Conservation (phyloP, 2,888 invertebrate species). For the Phlogophora meticulosa region DNA sequence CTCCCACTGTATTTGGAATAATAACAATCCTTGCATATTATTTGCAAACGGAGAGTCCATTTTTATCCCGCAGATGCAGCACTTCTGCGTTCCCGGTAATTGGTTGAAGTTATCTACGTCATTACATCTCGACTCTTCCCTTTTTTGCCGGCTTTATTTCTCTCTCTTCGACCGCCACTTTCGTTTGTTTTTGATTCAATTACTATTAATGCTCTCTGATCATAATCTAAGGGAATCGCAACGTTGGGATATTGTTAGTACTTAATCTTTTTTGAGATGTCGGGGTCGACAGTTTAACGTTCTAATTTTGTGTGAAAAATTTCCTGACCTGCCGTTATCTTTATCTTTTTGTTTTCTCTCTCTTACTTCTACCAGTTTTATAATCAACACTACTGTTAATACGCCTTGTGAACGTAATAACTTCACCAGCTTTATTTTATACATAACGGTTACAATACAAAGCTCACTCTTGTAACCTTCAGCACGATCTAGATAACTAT, state of each 20-base stretch:
- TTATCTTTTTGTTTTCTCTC: constrained; percentile 6
- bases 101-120: constrained; percentile 90
- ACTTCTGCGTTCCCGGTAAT: constrained; percentile 86
- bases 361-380: neutral
- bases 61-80: constrained; percentile 89
- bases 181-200: constrained; percentile 90
- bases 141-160: constrained; percentile 85
- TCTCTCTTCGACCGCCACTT: constrained; percentile 82
- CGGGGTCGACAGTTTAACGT: constrained; percentile 55
- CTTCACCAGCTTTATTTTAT: constrained; percentile 8
- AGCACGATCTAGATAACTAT: constrained; percentile 77
- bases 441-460: constrained; percentile 36
- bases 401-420: neutral
- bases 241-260: constrained; percentile 71
- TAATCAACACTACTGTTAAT: neutral
- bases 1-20: constrained; percentile 74
- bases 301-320: constrained; percentile 43
- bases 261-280: constrained; percentile 68
- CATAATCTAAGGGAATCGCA: constrained; percentile 75
- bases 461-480: constrained; percentile 65
- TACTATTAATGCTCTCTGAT: constrained; percentile 84
- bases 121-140: constrained; percentile 89
- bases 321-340: constrained; percentile 2
- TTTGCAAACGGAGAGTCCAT: constrained; percentile 83
- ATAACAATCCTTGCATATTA: constrained; percentile 81